phyloP scores from a whole-genome alignment of 2,113 vertebrate genomes.

The Dissostichus mawsoni region DNA sequence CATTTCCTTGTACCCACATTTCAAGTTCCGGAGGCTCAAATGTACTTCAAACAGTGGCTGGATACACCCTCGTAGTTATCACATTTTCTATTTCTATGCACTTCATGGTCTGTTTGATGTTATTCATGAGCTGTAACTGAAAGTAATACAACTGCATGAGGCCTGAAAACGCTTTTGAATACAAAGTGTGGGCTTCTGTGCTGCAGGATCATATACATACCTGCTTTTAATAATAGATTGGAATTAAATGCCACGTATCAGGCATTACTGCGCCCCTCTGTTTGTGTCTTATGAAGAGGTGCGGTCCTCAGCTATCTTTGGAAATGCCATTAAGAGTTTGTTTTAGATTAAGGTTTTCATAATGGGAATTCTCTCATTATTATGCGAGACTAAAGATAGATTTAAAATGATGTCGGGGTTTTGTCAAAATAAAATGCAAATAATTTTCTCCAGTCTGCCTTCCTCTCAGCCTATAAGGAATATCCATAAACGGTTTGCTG shows the following conservation, averaged over 20 bases:
- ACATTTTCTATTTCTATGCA: slow-evolving; percentile 79
- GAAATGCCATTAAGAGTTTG: slow-evolving; percentile 45
- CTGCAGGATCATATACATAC: slow-evolving; percentile 59
- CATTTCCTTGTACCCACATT: slow-evolving; percentile 62
- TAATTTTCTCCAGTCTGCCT: not conserved
- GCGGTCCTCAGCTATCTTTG: slow-evolving; percentile 33
- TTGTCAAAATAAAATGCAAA: slow-evolving; percentile 2
- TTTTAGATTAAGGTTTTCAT: slow-evolving; percentile 48
- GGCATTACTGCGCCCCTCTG: slow-evolving; percentile 41
- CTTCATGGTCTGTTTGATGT: slow-evolving; percentile 83
- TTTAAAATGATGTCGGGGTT: slow-evolving; percentile 22
- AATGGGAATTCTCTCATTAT: slow-evolving; percentile 32
- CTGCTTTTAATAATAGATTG: slow-evolving; percentile 64
- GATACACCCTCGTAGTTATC: slow-evolving; percentile 75
- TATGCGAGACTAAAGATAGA: slow-evolving; percentile 16
- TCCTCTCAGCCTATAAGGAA: not conserved
- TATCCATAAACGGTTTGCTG: not conserved
- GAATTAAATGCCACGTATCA: slow-evolving; percentile 69
- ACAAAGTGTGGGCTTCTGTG: slow-evolving; percentile 67
- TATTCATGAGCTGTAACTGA: slow-evolving; percentile 82
- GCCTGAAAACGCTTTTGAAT: slow-evolving; percentile 74
- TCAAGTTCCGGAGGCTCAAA: slow-evolving; percentile 64
- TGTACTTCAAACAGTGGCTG: slow-evolving; percentile 78
- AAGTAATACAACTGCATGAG: slow-evolving; percentile 80
- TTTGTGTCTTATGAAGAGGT: slow-evolving; percentile 34